Evolutionary conservation across 1,140 invertebrate species (phyloP).

Genomic region (Ceratitis capitata): DNA sequence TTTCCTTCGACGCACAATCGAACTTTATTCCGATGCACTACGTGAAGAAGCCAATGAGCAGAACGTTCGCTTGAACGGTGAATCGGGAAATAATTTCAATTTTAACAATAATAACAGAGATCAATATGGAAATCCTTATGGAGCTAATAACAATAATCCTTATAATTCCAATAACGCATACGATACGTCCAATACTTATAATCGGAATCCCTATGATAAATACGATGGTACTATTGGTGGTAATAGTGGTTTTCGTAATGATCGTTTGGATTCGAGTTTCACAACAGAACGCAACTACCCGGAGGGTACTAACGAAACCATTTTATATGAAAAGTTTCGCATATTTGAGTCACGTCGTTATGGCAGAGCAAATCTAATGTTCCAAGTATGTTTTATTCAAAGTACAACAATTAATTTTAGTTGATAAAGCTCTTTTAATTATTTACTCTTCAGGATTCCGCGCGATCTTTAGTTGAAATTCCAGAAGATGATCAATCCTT

Average conservation of each 20-base stretch:
- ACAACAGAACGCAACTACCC: conserved; percentile 48
- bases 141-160: conserved; percentile 51
- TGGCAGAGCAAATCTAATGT: conserved; percentile 73
- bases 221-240: conserved; percentile 44
- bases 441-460: conserved; percentile 72
- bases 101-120: conserved; percentile 6
- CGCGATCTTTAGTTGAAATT: conserved; percentile 72
- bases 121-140: conserved; percentile 44
- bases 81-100: conserved; percentile 41
- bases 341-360: conserved; percentile 79
- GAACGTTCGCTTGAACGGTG: conserved; percentile 5
- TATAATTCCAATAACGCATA: conserved; percentile 52
- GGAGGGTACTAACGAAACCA: conserved; percentile 52
- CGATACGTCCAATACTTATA: conserved; percentile 44
- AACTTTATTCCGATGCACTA: conserved; percentile 65
- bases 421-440: background rate
- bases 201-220: conserved; percentile 44
- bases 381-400: conserved; percentile 69
- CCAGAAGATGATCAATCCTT: conserved; percentile 68
- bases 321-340: conserved; percentile 71
- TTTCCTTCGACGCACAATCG: conserved; percentile 69
- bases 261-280: conserved; percentile 58
- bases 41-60: conserved; percentile 49
- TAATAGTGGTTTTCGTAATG: conserved; percentile 51
- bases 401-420: background rate